A percentile compares a stretch with the other conserved stretches of the same genome.
Evolutionary conservation across 2,797 vertebrate species (phyloP).

Genomic region (Amblyraja radiata): DNA sequence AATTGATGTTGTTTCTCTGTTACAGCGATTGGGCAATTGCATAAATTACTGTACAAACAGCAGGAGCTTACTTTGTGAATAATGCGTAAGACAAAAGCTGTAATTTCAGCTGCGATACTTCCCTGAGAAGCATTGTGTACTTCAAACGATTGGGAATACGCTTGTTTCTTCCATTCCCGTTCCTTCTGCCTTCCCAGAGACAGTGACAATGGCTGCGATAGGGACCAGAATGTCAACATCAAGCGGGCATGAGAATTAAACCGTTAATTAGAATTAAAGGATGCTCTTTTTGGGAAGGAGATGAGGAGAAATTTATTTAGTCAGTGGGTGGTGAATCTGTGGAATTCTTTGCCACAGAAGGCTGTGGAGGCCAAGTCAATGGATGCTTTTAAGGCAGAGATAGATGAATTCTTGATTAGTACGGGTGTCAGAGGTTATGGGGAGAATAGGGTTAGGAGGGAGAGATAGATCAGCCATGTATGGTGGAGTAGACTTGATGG

Average conservation of each 20-base stretch:
- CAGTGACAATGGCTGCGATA: neutral
- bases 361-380: too few species aligned
- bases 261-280: neutral
- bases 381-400: too few species aligned
- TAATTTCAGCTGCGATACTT: conserved; percentile 6
- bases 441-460: too few species aligned
- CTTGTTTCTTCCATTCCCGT: neutral
- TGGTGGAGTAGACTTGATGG: too few species aligned
- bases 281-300: too few species aligned
- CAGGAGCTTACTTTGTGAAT: neutral
- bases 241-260: neutral
- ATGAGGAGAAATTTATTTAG: too few species aligned
- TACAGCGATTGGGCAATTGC: neutral
- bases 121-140: neutral
- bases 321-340: too few species aligned
- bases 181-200: neutral
- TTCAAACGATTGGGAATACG: neutral
- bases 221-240: neutral
- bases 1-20: neutral
- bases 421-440: too few species aligned
- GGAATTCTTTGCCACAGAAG: too few species aligned
- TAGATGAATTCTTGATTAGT: too few species aligned
- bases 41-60: neutral
- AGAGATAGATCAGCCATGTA: too few species aligned
- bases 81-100: neutral